These are phyloP conservation scores for Metridium senile DNA, from an alignment of 92 coral and sea anemone genomes.

Conservation along the genomic window DNA sequence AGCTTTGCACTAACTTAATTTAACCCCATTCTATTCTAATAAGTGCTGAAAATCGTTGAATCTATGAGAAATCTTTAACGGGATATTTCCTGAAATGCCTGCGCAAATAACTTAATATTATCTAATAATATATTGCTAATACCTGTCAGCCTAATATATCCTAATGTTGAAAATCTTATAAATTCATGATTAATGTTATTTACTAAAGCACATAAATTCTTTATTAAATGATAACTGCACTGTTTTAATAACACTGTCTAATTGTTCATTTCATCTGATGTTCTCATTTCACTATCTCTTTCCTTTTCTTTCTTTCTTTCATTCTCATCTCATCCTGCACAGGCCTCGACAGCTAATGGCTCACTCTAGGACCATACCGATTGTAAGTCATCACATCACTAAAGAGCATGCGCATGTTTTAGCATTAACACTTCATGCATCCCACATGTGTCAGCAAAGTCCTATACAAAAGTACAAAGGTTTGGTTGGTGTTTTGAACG, in stretches of 20 bases:
- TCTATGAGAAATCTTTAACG: too few species aligned
- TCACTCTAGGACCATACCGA: constrained; percentile 7
- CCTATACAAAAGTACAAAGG: constrained; percentile 14
- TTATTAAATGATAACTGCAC: not conserved
- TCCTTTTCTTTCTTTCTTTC: not conserved
- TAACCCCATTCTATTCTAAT: too few species aligned
- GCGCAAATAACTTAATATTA: too few species aligned
- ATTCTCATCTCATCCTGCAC: constrained; percentile 3
- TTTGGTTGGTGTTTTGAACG: constrained; percentile 25
- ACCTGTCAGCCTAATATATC: not conserved
- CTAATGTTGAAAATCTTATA: not conserved
- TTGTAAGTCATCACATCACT: constrained; percentile 28
- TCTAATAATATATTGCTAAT: too few species aligned
- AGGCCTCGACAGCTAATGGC: constrained; percentile 44
- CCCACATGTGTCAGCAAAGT: constrained; percentile 5
- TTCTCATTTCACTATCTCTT: constrained; percentile 7
- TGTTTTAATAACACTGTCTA: not conserved
- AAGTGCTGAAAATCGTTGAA: too few species aligned
- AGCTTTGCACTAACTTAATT: too few species aligned
- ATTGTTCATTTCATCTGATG: not conserved
- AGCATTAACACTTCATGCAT: not conserved
- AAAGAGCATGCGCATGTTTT: constrained; percentile 9
- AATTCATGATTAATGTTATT: not conserved
- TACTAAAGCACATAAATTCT: too few species aligned
- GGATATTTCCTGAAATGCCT: too few species aligned